Base-by-base conservation (phyloP, 2,888 invertebrate species). In the Aphidoletes aphidimyza region DNA sequence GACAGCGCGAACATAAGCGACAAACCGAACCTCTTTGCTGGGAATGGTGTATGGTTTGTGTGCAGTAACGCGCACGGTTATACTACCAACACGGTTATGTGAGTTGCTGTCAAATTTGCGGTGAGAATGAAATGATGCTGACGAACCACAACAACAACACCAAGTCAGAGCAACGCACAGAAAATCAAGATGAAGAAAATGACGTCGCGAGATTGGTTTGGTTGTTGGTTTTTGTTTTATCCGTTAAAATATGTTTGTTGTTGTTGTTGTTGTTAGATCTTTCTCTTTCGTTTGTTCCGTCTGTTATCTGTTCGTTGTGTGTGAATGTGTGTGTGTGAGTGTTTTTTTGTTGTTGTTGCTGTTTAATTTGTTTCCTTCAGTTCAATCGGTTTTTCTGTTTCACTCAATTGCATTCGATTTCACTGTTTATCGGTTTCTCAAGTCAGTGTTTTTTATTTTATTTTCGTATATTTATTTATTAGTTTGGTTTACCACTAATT, bases 401-500 rank as follows among this genome's bases (percentile, higher is more conserved):
- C 69, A 11, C 69, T 69, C 69, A 69, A 69, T 69, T 69, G 69
- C 69, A 69, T 69, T 30, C 69, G 69, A 5, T n/a, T n/a, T 19
- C 69, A 69, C 26, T 30, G 34, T 69, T 9, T 69, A 34, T 54
- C 30, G 26, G 69, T 30, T 69, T 26, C 34, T 1, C 11, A 39
- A 39, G 39, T 39, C 17, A 19, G 8, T 19, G 11, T 47, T 19
- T 6, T 54, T 54, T 5, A 22, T 54, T 17, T 22, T 54, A 22
- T 54, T 26, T 2, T 22, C 5, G n/a, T 69, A 11, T 14, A 69
- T 30, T 69, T 69, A 69, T 69, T 69, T 69, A 30, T 69, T 69
- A 69, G 69, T 69, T 69, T 69, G 69, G 69, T 69, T 69, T n/a
- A 14, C 34, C 69, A 69, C 26, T 30, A 34, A 69, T 69, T 69